Conservation (phyloP, 2,113 vertebrate species). For the Elephas maximus region DNA sequence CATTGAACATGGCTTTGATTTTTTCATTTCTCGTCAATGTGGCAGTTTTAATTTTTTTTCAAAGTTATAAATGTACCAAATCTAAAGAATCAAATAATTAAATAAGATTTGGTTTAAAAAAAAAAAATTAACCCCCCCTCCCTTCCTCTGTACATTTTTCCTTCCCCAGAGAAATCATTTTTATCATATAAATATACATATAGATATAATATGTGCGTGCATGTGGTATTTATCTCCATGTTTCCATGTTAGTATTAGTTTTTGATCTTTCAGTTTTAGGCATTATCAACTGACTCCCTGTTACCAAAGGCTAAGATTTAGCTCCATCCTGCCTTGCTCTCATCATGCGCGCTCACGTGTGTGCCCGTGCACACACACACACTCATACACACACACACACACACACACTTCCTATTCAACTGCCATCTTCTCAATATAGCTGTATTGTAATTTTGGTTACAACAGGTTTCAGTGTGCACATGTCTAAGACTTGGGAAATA, state of each 20-base stretch:
- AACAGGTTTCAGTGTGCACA: not conserved
- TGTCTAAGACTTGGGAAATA: not conserved
- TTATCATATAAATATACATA: not conserved
- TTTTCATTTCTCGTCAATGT: not conserved
- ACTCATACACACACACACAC: not conserved
- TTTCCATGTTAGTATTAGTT: not conserved
- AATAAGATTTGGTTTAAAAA: not conserved
- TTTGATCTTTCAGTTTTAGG: not conserved
- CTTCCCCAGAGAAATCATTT: not conserved
- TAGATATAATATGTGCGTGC: not conserved
- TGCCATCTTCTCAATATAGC: not conserved
- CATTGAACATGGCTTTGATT: not conserved
- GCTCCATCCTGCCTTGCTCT: not conserved
- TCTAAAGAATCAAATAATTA: constrained; percentile 26
- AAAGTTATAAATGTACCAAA: not conserved
- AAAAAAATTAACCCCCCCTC: not conserved
- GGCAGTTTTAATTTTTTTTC: not conserved
- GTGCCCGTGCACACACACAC: not conserved
- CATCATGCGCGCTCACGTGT: not conserved
- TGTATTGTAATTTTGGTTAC: not conserved
- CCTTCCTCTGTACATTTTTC: not conserved
- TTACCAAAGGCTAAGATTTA: not conserved
- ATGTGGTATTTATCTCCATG: not conserved
- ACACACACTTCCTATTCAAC: not conserved
- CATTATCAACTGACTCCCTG: not conserved